Conservation (phyloP, 1,140 invertebrate genomes). For the Cydia pomonella region DNA sequence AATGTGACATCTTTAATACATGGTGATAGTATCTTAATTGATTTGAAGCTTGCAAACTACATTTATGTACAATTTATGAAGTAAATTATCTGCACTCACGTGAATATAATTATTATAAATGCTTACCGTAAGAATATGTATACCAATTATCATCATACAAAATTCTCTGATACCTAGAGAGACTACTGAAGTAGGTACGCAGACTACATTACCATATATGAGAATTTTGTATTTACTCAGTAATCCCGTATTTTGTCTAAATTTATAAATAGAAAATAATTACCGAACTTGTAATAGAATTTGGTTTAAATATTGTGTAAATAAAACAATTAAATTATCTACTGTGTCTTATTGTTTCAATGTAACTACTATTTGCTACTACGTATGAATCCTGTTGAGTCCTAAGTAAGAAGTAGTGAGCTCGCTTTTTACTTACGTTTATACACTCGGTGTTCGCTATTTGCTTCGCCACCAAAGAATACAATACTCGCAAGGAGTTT, state of each 20-base stretch:
- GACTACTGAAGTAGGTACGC: constrained; percentile 9
- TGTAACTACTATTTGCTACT: not conserved
- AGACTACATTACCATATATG: constrained; percentile 37
- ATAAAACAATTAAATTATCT: constrained; percentile 74
- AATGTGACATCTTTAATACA: constrained; percentile 62
- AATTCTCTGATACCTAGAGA: constrained; percentile 39
- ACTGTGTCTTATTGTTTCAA: constrained; percentile 51
- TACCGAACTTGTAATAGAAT: constrained; percentile 71
- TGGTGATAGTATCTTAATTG: constrained; percentile 39
- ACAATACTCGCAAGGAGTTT: too few relatives aligned
- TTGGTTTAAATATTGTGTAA: constrained; percentile 79
- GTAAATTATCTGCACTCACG: constrained; percentile 66
- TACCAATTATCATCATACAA: constrained; percentile 42
- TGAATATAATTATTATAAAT: constrained; percentile 49
- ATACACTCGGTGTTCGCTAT: too few relatives aligned
- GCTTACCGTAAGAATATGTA: constrained; percentile 48
- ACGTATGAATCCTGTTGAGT: not conserved
- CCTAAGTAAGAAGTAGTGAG: too few relatives aligned
- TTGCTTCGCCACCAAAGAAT: too few relatives aligned
- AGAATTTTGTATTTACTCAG: constrained; percentile 59
- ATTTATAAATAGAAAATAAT: constrained; percentile 70
- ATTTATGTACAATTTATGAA: constrained; percentile 66
- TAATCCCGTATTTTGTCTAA: constrained; percentile 71
- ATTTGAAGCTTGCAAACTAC: constrained; percentile 64
- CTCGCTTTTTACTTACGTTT: too few relatives aligned